Evolutionary conservation across 2,888 invertebrate species (phyloP).

Genomic region (Subacronicta megacephala): DNA sequence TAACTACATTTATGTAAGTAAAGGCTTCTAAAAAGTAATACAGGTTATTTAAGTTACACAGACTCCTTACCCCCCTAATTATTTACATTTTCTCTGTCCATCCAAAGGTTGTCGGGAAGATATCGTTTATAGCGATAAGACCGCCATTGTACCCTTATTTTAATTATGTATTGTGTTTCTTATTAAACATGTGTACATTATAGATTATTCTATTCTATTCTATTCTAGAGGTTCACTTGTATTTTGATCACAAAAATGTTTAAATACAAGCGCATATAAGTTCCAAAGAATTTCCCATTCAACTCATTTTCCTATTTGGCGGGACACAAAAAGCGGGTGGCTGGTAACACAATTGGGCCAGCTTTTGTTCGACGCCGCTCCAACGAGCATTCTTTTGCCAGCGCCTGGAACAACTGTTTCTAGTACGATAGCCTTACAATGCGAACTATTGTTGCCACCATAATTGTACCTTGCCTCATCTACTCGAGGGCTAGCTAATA

Average conservation of each 20-base stretch:
- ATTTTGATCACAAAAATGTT: slow-evolving; percentile 9
- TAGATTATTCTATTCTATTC: no score
- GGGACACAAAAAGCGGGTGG: slow-evolving; percentile 70
- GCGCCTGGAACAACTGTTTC: slow-evolving; percentile 74
- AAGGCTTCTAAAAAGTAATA: no score
- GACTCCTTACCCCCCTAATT: no score
- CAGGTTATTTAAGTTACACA: no score
- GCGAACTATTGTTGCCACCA: slow-evolving; percentile 74
- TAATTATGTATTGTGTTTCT: no score
- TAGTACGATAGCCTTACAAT: slow-evolving; percentile 76
- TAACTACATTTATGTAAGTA: no score
- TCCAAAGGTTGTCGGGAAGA: no score
- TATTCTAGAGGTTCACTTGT: no score
- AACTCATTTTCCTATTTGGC: slow-evolving; percentile 70
- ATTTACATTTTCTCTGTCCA: no score
- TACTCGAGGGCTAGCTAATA: slow-evolving; percentile 74
- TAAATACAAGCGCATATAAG: slow-evolving; percentile 31
- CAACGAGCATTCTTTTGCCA: slow-evolving; percentile 69
- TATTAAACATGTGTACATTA: no score
- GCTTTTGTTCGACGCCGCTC: slow-evolving; percentile 72
- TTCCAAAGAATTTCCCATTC: slow-evolving; percentile 64
- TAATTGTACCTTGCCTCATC: slow-evolving; percentile 78
- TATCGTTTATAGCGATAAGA: no score
- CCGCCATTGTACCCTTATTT: no score
- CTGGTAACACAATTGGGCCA: slow-evolving; percentile 76